Base-by-base conservation (phyloP, 1,140 invertebrate species). In the Drosophila tsacasi region DNA sequence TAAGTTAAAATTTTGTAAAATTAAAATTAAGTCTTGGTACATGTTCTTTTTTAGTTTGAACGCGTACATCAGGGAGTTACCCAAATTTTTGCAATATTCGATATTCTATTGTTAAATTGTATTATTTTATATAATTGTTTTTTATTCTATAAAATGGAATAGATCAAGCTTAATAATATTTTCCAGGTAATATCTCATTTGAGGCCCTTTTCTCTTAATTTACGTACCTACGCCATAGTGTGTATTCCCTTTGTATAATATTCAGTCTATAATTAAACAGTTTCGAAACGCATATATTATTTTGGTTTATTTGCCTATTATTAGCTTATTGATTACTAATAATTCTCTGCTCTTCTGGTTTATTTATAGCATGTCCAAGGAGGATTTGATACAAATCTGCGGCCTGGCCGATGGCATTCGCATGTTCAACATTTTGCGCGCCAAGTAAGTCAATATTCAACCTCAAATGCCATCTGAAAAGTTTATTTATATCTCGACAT, bases 321-420 rank as follows among this genome's bases (percentile, higher is more conserved):
- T 35, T 35, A 5, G 32, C 32, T 13, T 35, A 32, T 35, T 35
- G 2, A 57, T 25, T 25, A 39, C 1, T 57, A 57, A 57, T 57
- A 25, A 6, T 25, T 39, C 15, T 12, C 2, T 13, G 32, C 15
- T 25, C 15, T 57, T 9, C n/a, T 30, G 19, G 17, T 54, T 49
- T 42, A 66, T 42, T 76, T 87, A 52, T 82, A 95, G 97, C 67
- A 93, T 99, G 76, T 96, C 96, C 3, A 95, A 97, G 54, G 97
- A 98, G 74, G 98, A 99, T 94, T 94, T 99, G 15, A 97, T 99
- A 57, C 97, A 99, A 93, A 98, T 99, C 58, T 98, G 98, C 93
- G 98, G 98, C 1, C 93, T 98, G 40, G 96, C 97, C 58, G 98
- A 99, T 93, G 96, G 96, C 15, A 98, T 99, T 61, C 95, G 98